A percentile compares a stretch with the other conserved stretches of the same genome.
Evolutionary conservation across 1,140 invertebrate genomes (phyloP).

Genomic region (Luehdorfia chinensis): DNA sequence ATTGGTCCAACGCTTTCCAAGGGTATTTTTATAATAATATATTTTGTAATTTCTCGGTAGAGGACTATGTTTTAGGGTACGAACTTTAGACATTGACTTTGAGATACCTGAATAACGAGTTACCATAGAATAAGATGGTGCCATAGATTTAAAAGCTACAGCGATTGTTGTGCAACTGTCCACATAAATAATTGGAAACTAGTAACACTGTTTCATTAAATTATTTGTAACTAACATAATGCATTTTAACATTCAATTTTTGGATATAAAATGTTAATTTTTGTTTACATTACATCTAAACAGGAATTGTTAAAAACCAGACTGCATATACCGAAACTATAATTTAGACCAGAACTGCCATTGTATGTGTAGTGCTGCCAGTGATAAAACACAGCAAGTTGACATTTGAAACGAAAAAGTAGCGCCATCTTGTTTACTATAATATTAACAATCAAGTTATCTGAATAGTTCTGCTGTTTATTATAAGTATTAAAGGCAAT

Average conservation of each 20-base stretch:
- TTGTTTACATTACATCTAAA: no score
- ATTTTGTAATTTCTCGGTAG: conserved; percentile 27
- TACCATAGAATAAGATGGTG: conserved; percentile 72
- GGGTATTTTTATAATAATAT: conserved; percentile 25
- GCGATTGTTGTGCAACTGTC: background rate
- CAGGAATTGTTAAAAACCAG: no score
- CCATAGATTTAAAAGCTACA: conserved; percentile 44
- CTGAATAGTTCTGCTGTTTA: conserved; percentile 11
- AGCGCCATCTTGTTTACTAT: conserved; percentile 21
- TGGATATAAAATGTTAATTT: conserved; percentile 11
- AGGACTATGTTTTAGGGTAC: conserved; percentile 27
- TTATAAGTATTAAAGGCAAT: conserved; percentile 9
- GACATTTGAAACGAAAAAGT: background rate
- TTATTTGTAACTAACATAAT: no score
- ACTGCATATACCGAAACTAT: no score
- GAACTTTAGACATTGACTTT: conserved; percentile 35
- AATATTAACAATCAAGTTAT: conserved; percentile 6
- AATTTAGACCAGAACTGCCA: conserved; percentile 9
- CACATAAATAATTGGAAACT: background rate
- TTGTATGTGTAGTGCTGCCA: conserved; percentile 6
- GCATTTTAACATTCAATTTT: no score
- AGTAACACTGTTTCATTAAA: background rate
- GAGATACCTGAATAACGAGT: conserved; percentile 60
- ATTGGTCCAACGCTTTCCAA: conserved; percentile 55
- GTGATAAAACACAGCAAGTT: conserved; percentile 15